A percentile compares a stretch with the other conserved stretches of the same genome.
Conservation (phyloP, 1,140 invertebrate genomes). For the Odontomachus brunneus region DNA sequence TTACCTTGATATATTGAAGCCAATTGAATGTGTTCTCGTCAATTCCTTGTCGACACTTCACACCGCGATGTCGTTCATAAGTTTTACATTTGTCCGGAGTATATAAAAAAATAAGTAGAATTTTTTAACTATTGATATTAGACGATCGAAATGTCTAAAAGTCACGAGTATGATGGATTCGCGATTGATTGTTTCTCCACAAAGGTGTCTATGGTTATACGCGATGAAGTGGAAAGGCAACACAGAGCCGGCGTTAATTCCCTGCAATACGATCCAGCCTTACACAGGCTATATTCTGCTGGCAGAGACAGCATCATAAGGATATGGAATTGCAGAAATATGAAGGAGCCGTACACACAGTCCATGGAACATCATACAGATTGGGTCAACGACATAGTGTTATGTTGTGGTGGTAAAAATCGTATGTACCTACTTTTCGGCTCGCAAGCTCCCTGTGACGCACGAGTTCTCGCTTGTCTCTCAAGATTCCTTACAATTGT, state of each 20-base stretch:
- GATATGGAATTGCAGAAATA: constrained; percentile 94
- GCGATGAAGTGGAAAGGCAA: constrained; percentile 96
- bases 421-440: constrained; percentile 86
- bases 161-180: background rate
- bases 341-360: constrained; percentile 95
- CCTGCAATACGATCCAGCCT: constrained; percentile 95
- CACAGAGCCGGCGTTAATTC: constrained; percentile 98
- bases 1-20: background rate
- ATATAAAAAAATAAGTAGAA: no score
- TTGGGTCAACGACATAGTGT: constrained; percentile 99
- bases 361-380: constrained; percentile 99
- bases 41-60: no score
- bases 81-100: no score
- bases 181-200: constrained; percentile 6
- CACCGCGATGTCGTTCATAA: no score
- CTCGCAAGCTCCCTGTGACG: background rate
- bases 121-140: no score
- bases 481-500: background rate
- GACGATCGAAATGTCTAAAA: background rate
- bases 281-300: constrained; percentile 97
- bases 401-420: constrained; percentile 98
- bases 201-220: constrained; percentile 99
- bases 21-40: background rate
- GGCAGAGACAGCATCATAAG: constrained; percentile 99
- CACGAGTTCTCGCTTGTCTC: background rate